Conservation (phyloP, 1,140 invertebrate genomes). For the Cydia fagiglandana region DNA sequence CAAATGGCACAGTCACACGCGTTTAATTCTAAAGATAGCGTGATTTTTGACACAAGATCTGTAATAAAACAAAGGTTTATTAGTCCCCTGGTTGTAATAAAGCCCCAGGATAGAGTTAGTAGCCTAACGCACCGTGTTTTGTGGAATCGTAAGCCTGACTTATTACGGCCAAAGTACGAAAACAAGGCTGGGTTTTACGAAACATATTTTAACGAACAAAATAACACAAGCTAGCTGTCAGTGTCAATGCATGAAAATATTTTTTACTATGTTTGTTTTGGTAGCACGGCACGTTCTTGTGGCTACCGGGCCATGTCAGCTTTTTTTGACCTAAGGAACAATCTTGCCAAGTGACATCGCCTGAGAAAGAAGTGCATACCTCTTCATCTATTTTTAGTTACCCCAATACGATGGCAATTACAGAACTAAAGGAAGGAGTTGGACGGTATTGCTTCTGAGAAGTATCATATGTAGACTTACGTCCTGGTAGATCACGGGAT, state of each 20-base stretch:
- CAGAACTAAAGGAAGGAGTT: too few relatives aligned
- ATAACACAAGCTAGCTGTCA: not conserved
- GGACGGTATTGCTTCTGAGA: too few relatives aligned
- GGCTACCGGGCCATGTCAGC: too few relatives aligned
- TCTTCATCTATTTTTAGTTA: too few relatives aligned
- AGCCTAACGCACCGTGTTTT: conserved; percentile 11
- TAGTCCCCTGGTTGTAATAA: conserved; percentile 59
- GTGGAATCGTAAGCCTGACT: conserved; percentile 15
- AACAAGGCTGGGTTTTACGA: not conserved
- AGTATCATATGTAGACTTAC: too few relatives aligned
- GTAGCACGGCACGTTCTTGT: too few relatives aligned
- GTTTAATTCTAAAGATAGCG: not conserved
- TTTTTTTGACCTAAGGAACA: too few relatives aligned
- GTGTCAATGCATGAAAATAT: not conserved
- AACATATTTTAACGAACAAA: not conserved
- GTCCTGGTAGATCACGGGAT: too few relatives aligned
- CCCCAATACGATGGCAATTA: too few relatives aligned
- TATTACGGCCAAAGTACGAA: not conserved
- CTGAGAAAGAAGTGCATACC: too few relatives aligned
- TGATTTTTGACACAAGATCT: conserved; percentile 53
- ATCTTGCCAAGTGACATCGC: too few relatives aligned
- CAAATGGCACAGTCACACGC: too few relatives aligned
- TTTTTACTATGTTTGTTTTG: not conserved
- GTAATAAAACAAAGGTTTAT: conserved; percentile 57
- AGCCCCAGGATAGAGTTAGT: conserved; percentile 35